Conservation (phyloP, 2,797 vertebrate genomes). For the Ctenochaetus hawaiiensis region DNA sequence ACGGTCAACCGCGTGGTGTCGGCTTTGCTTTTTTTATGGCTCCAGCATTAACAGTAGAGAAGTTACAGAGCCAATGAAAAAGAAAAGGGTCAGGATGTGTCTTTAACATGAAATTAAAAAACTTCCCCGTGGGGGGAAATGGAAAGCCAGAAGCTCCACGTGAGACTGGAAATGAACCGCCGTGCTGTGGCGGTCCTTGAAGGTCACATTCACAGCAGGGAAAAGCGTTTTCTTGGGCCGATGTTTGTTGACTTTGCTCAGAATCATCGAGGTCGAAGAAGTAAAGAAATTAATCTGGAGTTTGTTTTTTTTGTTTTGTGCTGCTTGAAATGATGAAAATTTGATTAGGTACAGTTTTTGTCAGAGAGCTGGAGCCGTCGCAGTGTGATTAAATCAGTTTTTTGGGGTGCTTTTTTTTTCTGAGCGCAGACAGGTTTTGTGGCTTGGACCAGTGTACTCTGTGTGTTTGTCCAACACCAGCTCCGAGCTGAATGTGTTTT, state of each 20-base stretch:
- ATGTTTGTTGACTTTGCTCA: background rate
- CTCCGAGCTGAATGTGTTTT: slow-evolving; percentile 8
- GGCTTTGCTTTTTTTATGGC: slow-evolving; percentile 8
- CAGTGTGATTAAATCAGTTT: slow-evolving; percentile 6
- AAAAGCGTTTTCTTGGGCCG: background rate
- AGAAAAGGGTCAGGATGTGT: slow-evolving; percentile 18
- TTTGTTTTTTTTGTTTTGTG: background rate
- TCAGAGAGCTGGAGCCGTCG: slow-evolving; percentile 9
- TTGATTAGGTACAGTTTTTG: background rate
- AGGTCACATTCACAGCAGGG: slow-evolving; percentile 24
- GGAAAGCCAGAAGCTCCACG: slow-evolving; percentile 27
- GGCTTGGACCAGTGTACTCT: background rate
- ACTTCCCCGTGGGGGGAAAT: slow-evolving; percentile 32
- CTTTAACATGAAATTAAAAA: slow-evolving; percentile 35
- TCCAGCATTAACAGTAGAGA: background rate
- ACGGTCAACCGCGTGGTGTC: background rate
- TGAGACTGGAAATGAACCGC: slow-evolving; percentile 25
- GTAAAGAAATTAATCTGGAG: background rate
- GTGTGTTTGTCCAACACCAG: slow-evolving; percentile 6
- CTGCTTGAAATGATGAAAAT: background rate
- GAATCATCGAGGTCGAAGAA: background rate
- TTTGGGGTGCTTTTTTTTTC: background rate
- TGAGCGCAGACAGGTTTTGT: slow-evolving; percentile 17
- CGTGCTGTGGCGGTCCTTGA: slow-evolving; percentile 19
- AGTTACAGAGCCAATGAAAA: background rate